These are phyloP conservation scores for Drosophila nigritarsus DNA, from an alignment of 2,888 invertebrate species.

Conservation along the genomic window DNA sequence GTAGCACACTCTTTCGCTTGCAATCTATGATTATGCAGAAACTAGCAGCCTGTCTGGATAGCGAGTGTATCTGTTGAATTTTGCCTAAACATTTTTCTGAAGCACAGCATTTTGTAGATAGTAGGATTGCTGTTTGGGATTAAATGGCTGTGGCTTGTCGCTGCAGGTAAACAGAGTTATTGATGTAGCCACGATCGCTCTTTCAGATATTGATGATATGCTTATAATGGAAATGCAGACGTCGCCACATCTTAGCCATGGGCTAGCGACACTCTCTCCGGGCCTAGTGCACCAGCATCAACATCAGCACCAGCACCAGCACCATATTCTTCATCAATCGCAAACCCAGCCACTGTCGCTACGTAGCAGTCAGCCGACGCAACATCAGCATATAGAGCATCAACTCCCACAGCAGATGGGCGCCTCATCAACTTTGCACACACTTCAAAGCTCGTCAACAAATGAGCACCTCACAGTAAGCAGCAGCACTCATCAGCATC, in stretches of 20 bases:
- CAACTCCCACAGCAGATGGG: constrained; percentile 44
- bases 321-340: constrained; percentile 49
- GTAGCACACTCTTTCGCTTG: constrained; percentile 21
- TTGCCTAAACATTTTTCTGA: not conserved
- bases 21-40: constrained; percentile 54
- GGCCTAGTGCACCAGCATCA: constrained; percentile 45
- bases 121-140: constrained; percentile 3
- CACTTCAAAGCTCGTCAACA: constrained; percentile 50
- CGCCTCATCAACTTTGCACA: constrained; percentile 56
- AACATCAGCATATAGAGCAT: constrained; percentile 31
- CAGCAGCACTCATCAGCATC: constrained; percentile 49
- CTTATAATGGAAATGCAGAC: constrained; percentile 84
- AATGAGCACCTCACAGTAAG: constrained; percentile 44
- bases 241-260: constrained; percentile 82
- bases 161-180: constrained; percentile 7
- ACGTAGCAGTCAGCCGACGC: constrained; percentile 40
- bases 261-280: constrained; percentile 76
- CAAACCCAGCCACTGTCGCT: constrained; percentile 36
- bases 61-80: constrained; percentile 4
- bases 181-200: constrained; percentile 17
- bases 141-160: constrained; percentile 9
- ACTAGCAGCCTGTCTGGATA: constrained; percentile 6
- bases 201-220: constrained; percentile 75
- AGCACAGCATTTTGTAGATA: constrained; percentile 14
- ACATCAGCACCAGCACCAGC: constrained; percentile 39